Percentiles rank a stretch among this genome's conserved stretches.
These are phyloP conservation scores for Notolepis coatsorum DNA, from an alignment of 2,797 vertebrate genomes.

Conservation along the genomic window DNA sequence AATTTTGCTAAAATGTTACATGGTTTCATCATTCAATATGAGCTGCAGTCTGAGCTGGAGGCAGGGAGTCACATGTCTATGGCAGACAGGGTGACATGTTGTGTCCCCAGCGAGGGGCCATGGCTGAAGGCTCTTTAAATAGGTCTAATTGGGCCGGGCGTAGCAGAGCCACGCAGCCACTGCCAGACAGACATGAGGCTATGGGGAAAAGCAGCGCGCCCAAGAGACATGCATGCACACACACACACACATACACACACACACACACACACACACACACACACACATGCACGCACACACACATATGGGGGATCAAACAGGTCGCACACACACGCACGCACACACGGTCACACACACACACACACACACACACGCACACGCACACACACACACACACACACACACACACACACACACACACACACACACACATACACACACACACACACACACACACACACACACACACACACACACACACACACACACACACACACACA, in stretches of 20 bases:
- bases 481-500: too few relatives aligned
- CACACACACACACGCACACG: background rate
- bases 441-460: background rate
- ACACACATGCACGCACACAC: slow-evolving; percentile 43
- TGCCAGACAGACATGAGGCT: slow-evolving; percentile 58
- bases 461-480: background rate
- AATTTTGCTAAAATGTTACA: slow-evolving; percentile 49
- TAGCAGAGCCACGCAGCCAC: slow-evolving; percentile 58
- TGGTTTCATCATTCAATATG: slow-evolving; percentile 66
- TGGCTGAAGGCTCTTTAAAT: slow-evolving; percentile 73
- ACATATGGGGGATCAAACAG: slow-evolving; percentile 37
- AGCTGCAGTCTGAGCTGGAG: slow-evolving; percentile 50
- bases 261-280: background rate
- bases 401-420: background rate
- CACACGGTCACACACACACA: background rate
- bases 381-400: background rate
- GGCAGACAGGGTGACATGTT: slow-evolving; percentile 63
- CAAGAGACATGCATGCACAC: slow-evolving; percentile 56
- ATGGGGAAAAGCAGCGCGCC: slow-evolving; percentile 50
- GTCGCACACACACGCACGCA: slow-evolving; percentile 60
- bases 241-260: background rate
- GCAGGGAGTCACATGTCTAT: slow-evolving; percentile 64
- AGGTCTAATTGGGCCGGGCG: slow-evolving; percentile 74
- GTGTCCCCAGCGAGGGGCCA: slow-evolving; percentile 64
- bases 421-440: background rate